Evolutionary conservation across 92 coral and sea anemone genomes (phyloP), one percentile per base, ranked within the genome.

Genomic region (Actinernus sp.): DNA sequence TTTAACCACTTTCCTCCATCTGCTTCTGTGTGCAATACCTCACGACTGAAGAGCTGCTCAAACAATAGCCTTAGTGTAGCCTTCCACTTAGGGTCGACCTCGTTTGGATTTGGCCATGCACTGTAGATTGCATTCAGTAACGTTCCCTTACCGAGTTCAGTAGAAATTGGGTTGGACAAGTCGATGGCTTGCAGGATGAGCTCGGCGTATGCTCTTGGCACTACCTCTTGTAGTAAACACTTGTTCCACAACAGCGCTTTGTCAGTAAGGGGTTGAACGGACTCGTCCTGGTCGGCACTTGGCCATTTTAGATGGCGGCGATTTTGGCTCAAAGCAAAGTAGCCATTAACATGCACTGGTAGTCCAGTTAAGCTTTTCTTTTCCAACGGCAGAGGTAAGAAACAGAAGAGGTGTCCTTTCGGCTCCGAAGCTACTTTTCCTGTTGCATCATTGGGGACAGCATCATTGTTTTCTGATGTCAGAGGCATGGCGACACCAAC

Each of bases 401-500:
- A 88, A 38, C 94, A 88, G 60, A 88, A 88, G 12, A 88, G 80
- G 39, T 88, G 94, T 32, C 94, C 94, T 14, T 36, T 2, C 1
- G 79, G 84, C 6, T 63, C 41, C 22, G 41, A 14, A 49, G 36
- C 19, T 12, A 91, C n/a, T n/a, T n/a, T n/a, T n/a, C n/a, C n/a
- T n/a, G n/a, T n/a, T n/a, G n/a, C n/a, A 20, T 12, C 7, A 2
- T 9, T 0, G 32, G 17, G 17, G n/a, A n/a, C n/a, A n/a, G n/a
- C n/a, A n/a, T n/a, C n/a, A n/a, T n/a, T n/a, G n/a, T n/a, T n/a
- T n/a, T n/a, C n/a, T n/a, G n/a, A n/a, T n/a, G n/a, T n/a, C 13
- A 90, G 18, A 5, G 97, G 87, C 59, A 92, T 58, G 8, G 97
- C 97, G 6, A 89, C 85, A 40, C 97, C 95, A 0, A 92, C 92